phyloP scores from a whole-genome alignment of 1,140 invertebrate genomes.

The Tyrophagus putrescentiae region DNA sequence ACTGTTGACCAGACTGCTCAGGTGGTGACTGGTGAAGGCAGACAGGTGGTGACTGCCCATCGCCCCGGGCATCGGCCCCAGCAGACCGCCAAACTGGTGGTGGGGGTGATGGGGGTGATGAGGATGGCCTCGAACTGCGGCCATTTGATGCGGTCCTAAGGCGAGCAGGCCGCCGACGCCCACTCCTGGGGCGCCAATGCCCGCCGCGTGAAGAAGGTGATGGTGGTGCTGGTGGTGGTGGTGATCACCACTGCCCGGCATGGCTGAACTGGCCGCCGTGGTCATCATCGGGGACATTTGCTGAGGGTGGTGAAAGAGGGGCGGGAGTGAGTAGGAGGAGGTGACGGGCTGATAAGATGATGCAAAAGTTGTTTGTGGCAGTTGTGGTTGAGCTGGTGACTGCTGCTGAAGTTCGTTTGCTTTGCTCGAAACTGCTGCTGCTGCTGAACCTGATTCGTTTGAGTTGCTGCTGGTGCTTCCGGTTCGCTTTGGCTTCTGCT shows the following conservation, averaged over 20 bases:
- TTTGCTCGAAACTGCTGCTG: neutral
- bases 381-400: neutral
- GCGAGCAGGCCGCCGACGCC: neutral
- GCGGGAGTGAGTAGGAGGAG: neutral
- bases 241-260: neutral
- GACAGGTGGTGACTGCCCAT: too few species aligned
- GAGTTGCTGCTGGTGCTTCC: too few species aligned
- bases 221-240: neutral
- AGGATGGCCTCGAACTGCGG: neutral
- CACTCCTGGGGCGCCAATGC: neutral
- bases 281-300: constrained; percentile 9
- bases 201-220: neutral
- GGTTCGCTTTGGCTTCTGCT: too few species aligned
- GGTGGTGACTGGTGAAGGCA: neutral
- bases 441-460: neutral
- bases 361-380: neutral
- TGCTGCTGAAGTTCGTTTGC: neutral
- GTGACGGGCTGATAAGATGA: too few species aligned
- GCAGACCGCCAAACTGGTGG: too few species aligned
- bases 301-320: neutral
- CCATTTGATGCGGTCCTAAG: constrained; percentile 4
- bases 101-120: neutral
- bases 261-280: neutral
- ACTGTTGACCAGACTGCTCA: neutral
- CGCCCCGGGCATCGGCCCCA: too few species aligned